phyloP scores from a whole-genome alignment of 2,797 vertebrate species.

The Cossypha dichroa region DNA sequence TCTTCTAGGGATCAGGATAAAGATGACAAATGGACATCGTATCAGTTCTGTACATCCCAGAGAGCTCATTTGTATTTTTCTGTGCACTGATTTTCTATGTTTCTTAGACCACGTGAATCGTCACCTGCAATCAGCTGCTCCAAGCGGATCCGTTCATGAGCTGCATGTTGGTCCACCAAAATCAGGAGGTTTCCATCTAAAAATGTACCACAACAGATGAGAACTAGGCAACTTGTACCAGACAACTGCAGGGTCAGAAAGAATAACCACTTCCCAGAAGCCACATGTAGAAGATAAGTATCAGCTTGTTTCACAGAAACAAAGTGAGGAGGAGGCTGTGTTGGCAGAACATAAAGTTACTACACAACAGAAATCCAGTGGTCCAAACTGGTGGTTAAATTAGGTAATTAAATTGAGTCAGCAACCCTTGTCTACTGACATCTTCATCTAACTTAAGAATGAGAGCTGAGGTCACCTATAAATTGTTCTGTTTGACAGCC shows the following conservation, averaged over 20 bases:
- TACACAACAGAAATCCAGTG: neutral
- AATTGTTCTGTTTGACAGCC: neutral
- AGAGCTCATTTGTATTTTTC: neutral
- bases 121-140: slow-evolving; percentile 91
- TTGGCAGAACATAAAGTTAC: slow-evolving; percentile 42
- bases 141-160: slow-evolving; percentile 93
- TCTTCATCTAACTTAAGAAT: slow-evolving; percentile 5
- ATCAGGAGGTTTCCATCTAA: slow-evolving; percentile 90
- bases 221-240: neutral
- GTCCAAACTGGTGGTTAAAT: slow-evolving; percentile 16
- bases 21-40: neutral
- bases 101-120: neutral
- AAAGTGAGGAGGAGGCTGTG: neutral
- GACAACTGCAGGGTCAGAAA: neutral
- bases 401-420: neutral
- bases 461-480: neutral
- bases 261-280: neutral
- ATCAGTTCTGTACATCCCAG: neutral
- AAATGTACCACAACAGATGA: neutral
- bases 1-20: neutral
- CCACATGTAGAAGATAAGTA: neutral
- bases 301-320: slow-evolving; percentile 14
- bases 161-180: slow-evolving; percentile 96
- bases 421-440: neutral
- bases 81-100: neutral